These are phyloP conservation scores for Mystacornis crossleyi DNA, from an alignment of 2,113 vertebrate genomes.

Conservation along the genomic window DNA sequence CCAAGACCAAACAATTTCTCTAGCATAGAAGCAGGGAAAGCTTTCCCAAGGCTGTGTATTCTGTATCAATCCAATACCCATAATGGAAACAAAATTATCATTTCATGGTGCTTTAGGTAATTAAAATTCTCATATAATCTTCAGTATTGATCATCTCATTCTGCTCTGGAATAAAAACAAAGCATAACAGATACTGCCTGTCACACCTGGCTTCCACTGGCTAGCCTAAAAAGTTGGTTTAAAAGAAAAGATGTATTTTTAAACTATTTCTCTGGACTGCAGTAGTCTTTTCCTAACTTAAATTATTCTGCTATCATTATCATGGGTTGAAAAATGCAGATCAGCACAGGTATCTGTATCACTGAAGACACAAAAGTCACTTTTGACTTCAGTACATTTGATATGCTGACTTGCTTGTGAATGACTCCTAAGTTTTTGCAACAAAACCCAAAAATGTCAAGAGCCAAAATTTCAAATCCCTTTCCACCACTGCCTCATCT, in stretches of 20 bases:
- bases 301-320: background rate
- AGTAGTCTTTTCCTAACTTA: background rate
- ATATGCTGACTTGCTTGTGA: background rate
- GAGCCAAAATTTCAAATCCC: background rate
- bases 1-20: background rate
- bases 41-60: background rate
- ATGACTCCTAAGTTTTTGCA: background rate
- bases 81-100: background rate
- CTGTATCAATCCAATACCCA: background rate
- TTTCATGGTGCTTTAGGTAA: background rate
- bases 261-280: background rate
- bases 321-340: background rate
- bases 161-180: background rate
- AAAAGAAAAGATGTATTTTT: background rate
- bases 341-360: background rate
- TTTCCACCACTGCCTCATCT: background rate
- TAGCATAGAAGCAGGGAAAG: background rate
- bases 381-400: background rate
- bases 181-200: background rate
- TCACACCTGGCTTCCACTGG: background rate
- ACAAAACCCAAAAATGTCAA: background rate
- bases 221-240: background rate
- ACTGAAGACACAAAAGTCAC: background rate
- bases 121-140: background rate
- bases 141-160: background rate